Evolutionary conservation across 2,797 vertebrate genomes (phyloP).

Genomic region (Malurus leucopterus): DNA sequence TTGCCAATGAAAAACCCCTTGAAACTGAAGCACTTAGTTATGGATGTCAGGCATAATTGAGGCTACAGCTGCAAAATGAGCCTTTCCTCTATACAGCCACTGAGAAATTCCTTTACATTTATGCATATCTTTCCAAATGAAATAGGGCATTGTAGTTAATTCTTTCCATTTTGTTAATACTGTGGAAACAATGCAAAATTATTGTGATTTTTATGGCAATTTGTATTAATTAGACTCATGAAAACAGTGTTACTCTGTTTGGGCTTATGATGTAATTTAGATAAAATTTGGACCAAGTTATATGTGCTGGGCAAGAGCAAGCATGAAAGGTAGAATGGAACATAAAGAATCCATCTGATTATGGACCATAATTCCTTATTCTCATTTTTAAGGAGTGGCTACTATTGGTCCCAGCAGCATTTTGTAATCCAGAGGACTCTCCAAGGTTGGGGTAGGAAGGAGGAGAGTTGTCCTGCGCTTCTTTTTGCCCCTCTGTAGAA

Average conservation of each 20-base stretch:
- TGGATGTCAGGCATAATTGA: conserved; percentile 47
- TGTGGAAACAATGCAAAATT: conserved; percentile 3
- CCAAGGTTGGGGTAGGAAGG: no score
- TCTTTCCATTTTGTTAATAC: conserved; percentile 24
- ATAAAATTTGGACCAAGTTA: background rate
- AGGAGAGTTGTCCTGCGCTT: background rate
- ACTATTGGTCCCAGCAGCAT: background rate
- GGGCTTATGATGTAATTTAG: conserved; percentile 1
- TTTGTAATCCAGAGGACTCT: background rate
- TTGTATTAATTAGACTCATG: conserved; percentile 1
- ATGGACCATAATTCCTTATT: background rate
- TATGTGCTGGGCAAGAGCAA: background rate
- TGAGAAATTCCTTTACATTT: conserved; percentile 49
- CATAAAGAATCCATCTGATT: background rate
- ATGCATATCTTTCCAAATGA: conserved; percentile 45
- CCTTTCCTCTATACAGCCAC: conserved; percentile 28
- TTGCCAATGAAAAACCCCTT: conserved; percentile 3
- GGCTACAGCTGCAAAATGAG: conserved; percentile 37
- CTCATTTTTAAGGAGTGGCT: background rate
- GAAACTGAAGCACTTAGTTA: conserved; percentile 24
- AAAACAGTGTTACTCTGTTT: conserved; percentile 25
- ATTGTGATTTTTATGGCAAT: background rate
- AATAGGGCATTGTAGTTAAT: conserved; percentile 41
- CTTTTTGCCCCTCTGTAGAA: background rate
- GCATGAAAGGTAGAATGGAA: background rate